Percentiles rank a stretch among this genome's conserved stretches.
Conservation (phyloP, 2,113 vertebrate species). For the Sinocyclocheilus anshuiensis region DNA sequence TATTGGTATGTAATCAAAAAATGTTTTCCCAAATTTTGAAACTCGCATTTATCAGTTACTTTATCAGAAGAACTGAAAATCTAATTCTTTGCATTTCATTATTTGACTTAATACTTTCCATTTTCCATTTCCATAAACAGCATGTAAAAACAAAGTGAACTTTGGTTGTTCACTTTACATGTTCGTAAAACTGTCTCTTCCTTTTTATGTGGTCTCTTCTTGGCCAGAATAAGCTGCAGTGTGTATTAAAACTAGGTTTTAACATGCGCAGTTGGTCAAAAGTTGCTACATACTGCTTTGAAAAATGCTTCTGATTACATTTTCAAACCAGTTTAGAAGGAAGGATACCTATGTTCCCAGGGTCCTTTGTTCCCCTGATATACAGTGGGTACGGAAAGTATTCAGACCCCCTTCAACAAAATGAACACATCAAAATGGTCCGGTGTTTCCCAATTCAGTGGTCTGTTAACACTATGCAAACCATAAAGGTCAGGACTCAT, state of each 20-base stretch:
- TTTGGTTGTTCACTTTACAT: not conserved
- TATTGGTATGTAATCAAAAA: not conserved
- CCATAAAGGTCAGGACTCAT: not conserved
- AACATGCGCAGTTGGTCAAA: not conserved
- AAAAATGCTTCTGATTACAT: not conserved
- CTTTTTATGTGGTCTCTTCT: not conserved
- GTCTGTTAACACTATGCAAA: not conserved
- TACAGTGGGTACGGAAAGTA: too few species aligned
- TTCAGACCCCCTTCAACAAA: too few species aligned
- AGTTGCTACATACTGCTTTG: not conserved
- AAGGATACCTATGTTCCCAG: not conserved
- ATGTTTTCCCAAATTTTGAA: not conserved
- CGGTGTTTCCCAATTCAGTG: not conserved
- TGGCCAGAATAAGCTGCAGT: not conserved
- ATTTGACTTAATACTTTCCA: not conserved
- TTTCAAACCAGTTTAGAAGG: not conserved
- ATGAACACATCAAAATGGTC: not conserved
- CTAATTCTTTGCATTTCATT: too few species aligned
- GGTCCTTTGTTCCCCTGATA: not conserved
- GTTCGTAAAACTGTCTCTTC: not conserved
- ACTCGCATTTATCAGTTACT: too few species aligned
- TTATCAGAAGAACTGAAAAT: too few species aligned
- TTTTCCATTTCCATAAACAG: not conserved
- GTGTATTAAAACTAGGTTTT: not conserved
- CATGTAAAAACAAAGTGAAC: not conserved